These are phyloP conservation scores for Myxocyprinus asiaticus DNA, from an alignment of 2,113 vertebrate genomes.

Conservation along the genomic window DNA sequence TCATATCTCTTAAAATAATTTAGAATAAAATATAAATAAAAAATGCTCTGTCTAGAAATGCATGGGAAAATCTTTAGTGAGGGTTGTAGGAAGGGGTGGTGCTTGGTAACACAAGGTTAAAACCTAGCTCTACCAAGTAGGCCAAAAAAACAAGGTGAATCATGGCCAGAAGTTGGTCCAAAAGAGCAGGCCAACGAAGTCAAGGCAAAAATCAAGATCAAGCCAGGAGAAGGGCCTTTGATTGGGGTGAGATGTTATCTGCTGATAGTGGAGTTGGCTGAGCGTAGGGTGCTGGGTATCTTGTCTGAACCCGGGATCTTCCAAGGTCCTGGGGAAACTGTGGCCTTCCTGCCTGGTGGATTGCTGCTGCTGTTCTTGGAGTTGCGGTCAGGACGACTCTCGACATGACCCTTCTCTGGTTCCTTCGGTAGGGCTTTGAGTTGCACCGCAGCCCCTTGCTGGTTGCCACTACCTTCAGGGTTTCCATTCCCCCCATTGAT, in stretches of 20 bases:
- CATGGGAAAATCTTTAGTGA: slow-evolving; percentile 58
- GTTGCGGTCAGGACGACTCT: slow-evolving; percentile 75
- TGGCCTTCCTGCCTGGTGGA: slow-evolving; percentile 80
- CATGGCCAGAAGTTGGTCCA: slow-evolving; percentile 13
- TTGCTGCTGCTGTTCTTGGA: slow-evolving; percentile 69
- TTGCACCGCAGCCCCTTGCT: slow-evolving; percentile 70
- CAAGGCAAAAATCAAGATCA: slow-evolving; percentile 15
- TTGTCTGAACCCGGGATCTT: slow-evolving; percentile 95
- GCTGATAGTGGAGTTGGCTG: slow-evolving; percentile 88
- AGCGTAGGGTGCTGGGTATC: slow-evolving; percentile 86
- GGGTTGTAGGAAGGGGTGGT: not conserved
- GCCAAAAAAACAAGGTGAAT: slow-evolving; percentile 4
- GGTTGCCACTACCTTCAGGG: slow-evolving; percentile 65
- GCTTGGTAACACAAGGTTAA: not conserved
- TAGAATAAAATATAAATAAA: slow-evolving; percentile 85
- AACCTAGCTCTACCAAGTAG: not conserved
- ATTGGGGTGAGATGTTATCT: slow-evolving; percentile 75
- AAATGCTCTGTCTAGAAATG: slow-evolving; percentile 73
- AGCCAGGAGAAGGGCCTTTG: not conserved
- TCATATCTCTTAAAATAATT: slow-evolving; percentile 91
- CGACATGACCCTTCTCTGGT: slow-evolving; percentile 70
- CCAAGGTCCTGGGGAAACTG: slow-evolving; percentile 94
- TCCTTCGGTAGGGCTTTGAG: slow-evolving; percentile 75
- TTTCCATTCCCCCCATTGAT: slow-evolving; percentile 71
- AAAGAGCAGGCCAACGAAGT: not conserved